These are phyloP conservation scores for Lasioglossum albipes DNA, from an alignment of 1,140 invertebrate species.

Conservation along the genomic window DNA sequence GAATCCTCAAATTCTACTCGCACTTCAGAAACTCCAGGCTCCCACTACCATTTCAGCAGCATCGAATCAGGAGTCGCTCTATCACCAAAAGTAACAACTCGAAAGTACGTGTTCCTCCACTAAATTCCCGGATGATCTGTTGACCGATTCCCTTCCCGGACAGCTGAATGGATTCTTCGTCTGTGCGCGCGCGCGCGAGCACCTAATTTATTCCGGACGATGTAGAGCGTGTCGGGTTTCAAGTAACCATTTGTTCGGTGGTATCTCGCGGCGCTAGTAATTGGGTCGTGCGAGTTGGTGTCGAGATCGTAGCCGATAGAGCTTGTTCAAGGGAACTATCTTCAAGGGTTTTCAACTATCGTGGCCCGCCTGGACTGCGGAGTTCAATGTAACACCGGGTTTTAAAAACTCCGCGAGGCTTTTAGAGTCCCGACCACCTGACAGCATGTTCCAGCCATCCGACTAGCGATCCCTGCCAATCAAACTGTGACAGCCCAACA, in stretches of 20 bases:
- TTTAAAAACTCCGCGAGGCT: constrained; percentile 59
- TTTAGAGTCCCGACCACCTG: constrained; percentile 24
- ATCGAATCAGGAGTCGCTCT: too few relatives aligned
- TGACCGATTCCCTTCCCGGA: not conserved
- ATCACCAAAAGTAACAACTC: too few relatives aligned
- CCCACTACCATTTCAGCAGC: too few relatives aligned
- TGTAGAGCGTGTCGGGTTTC: not conserved
- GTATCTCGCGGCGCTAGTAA: constrained; percentile 11
- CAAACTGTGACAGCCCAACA: constrained; percentile 6
- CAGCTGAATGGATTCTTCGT: not conserved
- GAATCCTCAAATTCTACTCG: too few relatives aligned
- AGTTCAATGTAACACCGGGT: constrained; percentile 63
- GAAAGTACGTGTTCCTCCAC: too few relatives aligned
- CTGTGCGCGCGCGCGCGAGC: too few relatives aligned
- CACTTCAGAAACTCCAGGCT: too few relatives aligned
- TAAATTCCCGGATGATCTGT: not conserved
- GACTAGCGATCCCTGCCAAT: constrained; percentile 45
- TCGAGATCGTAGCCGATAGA: constrained; percentile 24
- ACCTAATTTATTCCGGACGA: too few relatives aligned
- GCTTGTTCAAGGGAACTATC: not conserved
- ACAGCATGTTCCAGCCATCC: not conserved
- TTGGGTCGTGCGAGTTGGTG: not conserved
- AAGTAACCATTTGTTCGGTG: constrained; percentile 4
- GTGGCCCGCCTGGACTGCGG: constrained; percentile 38
- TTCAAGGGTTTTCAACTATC: too few relatives aligned